Evolutionary conservation across 2,888 invertebrate species (phyloP).

Genomic region (Pheosia tremula): DNA sequence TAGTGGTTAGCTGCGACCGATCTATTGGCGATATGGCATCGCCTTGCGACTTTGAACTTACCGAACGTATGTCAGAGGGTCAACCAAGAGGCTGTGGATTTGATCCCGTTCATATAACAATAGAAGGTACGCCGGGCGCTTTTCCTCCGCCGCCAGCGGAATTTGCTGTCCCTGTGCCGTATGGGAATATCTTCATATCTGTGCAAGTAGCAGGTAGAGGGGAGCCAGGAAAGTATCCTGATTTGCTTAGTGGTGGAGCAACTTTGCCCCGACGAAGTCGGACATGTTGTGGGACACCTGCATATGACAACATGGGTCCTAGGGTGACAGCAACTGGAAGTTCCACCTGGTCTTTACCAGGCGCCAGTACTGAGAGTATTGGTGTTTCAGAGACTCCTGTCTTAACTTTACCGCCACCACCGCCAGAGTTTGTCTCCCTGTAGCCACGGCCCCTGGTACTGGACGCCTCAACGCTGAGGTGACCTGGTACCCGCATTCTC

Average conservation of each 20-base stretch:
- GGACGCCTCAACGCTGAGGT: slow-evolving; percentile 75
- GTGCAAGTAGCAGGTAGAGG: slow-evolving; percentile 88
- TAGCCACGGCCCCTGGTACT: slow-evolving; percentile 81
- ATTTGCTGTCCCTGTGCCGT: slow-evolving; percentile 81
- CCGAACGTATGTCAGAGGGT: slow-evolving; percentile 73
- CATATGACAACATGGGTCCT: slow-evolving; percentile 96
- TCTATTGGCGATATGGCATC: slow-evolving; percentile 87
- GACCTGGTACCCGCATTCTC: slow-evolving; percentile 74
- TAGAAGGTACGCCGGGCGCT: slow-evolving; percentile 81
- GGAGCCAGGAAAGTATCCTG: slow-evolving; percentile 87
- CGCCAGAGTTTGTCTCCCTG: slow-evolving; percentile 80
- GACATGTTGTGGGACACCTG: slow-evolving; percentile 84
- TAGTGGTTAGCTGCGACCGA: slow-evolving; percentile 86
- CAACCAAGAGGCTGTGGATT: slow-evolving; percentile 77
- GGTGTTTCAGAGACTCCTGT: slow-evolving; percentile 75
- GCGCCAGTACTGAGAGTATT: slow-evolving; percentile 67
- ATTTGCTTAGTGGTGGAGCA: slow-evolving; percentile 85
- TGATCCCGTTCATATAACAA: slow-evolving; percentile 86
- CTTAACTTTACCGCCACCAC: slow-evolving; percentile 82
- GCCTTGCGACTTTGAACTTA: slow-evolving; percentile 80
- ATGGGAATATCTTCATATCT: slow-evolving; percentile 93
- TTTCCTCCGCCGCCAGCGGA: slow-evolving; percentile 82
- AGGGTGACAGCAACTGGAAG: slow-evolving; percentile 94
- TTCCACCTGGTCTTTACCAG: slow-evolving; percentile 92
- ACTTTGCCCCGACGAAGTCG: slow-evolving; percentile 79